A percentile compares a stretch with the other conserved stretches of the same genome.
phyloP scores from a whole-genome alignment of 2,888 invertebrate genomes.

The Meteorus colon region DNA sequence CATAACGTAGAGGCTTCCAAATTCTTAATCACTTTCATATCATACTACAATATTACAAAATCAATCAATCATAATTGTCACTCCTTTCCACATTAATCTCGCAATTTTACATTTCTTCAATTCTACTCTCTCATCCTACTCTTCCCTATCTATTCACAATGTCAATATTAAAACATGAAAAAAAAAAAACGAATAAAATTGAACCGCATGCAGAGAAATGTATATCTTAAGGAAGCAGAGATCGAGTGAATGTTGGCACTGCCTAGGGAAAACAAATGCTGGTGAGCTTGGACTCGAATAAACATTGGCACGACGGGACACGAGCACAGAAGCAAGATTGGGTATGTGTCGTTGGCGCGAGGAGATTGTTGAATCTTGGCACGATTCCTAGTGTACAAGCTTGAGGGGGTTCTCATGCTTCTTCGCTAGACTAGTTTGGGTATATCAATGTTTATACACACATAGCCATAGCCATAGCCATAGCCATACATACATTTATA shows the following conservation, averaged over 20 bases:
- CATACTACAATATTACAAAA: too few species aligned
- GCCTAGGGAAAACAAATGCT: slow-evolving; percentile 55
- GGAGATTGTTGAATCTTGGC: slow-evolving; percentile 65
- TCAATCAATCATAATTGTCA: too few species aligned
- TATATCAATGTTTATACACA: background rate
- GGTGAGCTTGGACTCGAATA: slow-evolving; percentile 57
- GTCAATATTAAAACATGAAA: background rate
- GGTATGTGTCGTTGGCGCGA: slow-evolving; percentile 40
- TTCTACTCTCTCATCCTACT: too few species aligned
- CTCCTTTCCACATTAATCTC: too few species aligned
- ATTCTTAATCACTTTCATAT: too few species aligned
- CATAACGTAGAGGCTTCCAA: too few species aligned
- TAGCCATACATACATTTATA: background rate
- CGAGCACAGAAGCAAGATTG: slow-evolving; percentile 45
- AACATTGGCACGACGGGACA: slow-evolving; percentile 53
- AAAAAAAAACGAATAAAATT: too few species aligned
- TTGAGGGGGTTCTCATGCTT: slow-evolving; percentile 22
- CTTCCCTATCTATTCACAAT: background rate
- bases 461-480: background rate
- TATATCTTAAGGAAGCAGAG: background rate
- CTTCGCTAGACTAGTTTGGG: background rate
- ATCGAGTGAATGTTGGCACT: slow-evolving; percentile 33
- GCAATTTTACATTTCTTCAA: too few species aligned
- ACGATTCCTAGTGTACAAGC: slow-evolving; percentile 58
- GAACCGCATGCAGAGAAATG: background rate